These are phyloP conservation scores for Ashinkailepas kermadecensis DNA, from an alignment of 2,888 invertebrate species.

Conservation along the genomic window DNA sequence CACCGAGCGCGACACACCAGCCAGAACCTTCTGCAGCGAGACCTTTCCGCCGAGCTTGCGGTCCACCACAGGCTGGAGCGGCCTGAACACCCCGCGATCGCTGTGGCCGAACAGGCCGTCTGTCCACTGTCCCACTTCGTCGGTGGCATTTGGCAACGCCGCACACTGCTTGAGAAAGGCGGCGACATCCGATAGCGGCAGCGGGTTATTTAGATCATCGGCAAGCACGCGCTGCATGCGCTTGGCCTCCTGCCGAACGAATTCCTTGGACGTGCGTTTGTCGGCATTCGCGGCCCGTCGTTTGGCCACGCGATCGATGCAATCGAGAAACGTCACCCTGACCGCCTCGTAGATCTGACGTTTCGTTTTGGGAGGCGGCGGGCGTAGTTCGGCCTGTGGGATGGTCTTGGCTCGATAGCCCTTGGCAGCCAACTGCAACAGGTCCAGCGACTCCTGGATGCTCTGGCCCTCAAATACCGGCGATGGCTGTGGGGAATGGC, in stretches of 20 bases:
- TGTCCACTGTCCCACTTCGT: slow-evolving; percentile 1
- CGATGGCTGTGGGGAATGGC: neutral
- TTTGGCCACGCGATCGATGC: neutral
- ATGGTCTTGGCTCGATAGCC: neutral
- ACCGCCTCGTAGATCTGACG: slow-evolving; percentile 16
- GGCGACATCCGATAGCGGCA: slow-evolving; percentile 4
- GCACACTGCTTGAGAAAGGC: slow-evolving; percentile 16
- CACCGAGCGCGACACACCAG: neutral
- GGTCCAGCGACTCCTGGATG: neutral
- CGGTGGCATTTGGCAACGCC: neutral
- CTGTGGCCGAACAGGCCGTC: slow-evolving; percentile 19
- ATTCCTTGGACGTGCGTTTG: neutral
- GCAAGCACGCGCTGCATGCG: slow-evolving; percentile 8
- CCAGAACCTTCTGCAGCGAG: slow-evolving; percentile 9
- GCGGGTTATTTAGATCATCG: slow-evolving; percentile 22
- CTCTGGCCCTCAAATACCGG: neutral
- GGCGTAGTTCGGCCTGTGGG: neutral
- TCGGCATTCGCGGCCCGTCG: neutral
- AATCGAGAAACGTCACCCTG: neutral
- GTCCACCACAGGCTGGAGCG: slow-evolving; percentile 2
- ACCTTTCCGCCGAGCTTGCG: slow-evolving; percentile 1
- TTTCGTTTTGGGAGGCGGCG: slow-evolving; percentile 2
- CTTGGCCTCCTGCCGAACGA: slow-evolving; percentile 6
- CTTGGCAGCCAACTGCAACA: slow-evolving; percentile 15
- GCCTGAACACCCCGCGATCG: neutral